phyloP scores from a whole-genome alignment of 2,113 vertebrate species.

The Setophaga petechia region DNA sequence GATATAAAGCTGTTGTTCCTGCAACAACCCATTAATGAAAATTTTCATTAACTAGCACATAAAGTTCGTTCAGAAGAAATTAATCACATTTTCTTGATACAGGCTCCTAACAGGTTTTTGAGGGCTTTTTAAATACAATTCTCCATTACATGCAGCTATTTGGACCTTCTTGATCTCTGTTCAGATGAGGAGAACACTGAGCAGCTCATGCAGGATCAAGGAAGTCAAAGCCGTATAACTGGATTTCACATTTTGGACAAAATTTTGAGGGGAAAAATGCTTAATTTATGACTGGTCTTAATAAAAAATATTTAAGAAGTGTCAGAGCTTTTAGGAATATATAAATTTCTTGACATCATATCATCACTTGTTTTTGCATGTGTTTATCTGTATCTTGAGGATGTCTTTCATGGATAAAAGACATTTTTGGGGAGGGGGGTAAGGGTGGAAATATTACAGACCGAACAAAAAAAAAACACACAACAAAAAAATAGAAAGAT shows the following conservation, averaged over 20 bases:
- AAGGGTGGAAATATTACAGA: background rate
- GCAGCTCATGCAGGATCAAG: background rate
- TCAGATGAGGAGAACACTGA: background rate
- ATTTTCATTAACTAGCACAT: background rate
- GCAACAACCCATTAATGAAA: background rate
- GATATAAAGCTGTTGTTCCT: background rate
- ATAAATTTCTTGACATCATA: background rate
- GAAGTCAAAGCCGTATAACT: background rate
- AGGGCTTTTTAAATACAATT: background rate
- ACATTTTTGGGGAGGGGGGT: background rate
- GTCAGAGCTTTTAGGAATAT: background rate
- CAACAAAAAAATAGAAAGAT: fast-evolving
- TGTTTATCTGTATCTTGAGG: background rate
- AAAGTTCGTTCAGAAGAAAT: background rate
- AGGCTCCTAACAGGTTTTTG: background rate
- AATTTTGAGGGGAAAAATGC: background rate
- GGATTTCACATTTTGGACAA: background rate
- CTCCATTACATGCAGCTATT: background rate
- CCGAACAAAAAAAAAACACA: background rate
- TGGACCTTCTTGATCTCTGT: background rate
- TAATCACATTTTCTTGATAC: background rate
- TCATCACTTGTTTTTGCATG: background rate
- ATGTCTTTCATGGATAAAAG: background rate
- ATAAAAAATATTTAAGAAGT: background rate
- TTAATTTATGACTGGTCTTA: background rate